Percentiles rank a stretch among this genome's conserved stretches.
phyloP scores from a whole-genome alignment of 2,888 invertebrate genomes.

The Nemurella pictetii region DNA sequence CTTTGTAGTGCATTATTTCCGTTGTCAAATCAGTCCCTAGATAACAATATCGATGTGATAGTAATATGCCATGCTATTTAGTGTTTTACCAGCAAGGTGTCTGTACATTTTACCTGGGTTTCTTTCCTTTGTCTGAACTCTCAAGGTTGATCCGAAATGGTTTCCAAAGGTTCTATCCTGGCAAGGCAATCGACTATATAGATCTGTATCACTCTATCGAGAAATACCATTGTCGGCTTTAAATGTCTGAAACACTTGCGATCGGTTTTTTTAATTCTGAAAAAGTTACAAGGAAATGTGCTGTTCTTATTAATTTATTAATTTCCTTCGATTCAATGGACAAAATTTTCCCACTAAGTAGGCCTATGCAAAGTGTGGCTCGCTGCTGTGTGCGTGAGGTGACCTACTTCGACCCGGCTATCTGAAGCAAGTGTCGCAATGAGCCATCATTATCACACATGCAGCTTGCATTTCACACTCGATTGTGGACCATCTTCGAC shows the following conservation, averaged over 20 bases:
- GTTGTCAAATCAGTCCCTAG: background rate
- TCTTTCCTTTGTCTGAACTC: slow-evolving; percentile 9
- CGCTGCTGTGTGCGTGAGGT: background rate
- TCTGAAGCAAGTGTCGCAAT: background rate
- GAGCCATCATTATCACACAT: background rate
- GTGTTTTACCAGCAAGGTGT: background rate
- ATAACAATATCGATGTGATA: background rate
- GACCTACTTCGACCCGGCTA: background rate
- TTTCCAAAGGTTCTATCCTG: background rate
- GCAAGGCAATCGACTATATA: slow-evolving; percentile 17
- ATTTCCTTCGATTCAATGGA: background rate
- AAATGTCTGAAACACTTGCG: background rate
- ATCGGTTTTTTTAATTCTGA: background rate
- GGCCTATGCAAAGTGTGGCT: background rate
- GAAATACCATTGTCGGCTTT: background rate
- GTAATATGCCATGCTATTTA: background rate
- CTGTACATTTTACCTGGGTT: slow-evolving; percentile 18
- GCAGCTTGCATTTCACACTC: too few species aligned
- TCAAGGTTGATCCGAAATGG: background rate
- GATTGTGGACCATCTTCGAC: too few species aligned
- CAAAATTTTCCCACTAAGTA: background rate
- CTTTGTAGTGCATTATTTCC: background rate
- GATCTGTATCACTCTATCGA: background rate
- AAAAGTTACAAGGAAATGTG: background rate
- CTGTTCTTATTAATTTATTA: background rate